Conservation (phyloP, 2,797 vertebrate genomes). For the Artibeus lituratus region DNA sequence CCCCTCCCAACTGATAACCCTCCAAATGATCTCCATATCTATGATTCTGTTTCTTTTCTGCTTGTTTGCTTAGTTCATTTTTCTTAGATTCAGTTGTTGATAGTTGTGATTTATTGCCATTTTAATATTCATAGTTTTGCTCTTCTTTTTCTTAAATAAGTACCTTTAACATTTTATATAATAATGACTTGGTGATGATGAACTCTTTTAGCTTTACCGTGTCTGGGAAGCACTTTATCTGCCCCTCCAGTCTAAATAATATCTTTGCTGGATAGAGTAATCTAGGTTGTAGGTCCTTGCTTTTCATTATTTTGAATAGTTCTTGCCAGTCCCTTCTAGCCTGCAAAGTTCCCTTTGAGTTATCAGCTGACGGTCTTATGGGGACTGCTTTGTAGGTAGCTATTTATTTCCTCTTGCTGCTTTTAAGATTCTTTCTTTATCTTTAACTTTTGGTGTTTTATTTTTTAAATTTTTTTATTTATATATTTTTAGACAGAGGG, state of each 20-base stretch:
- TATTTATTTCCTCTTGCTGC: background rate
- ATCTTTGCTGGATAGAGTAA: background rate
- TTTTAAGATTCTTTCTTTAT: background rate
- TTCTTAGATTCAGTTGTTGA: background rate
- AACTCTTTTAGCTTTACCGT: background rate
- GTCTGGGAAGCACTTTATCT: background rate
- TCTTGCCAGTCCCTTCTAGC: background rate
- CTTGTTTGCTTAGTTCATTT: background rate
- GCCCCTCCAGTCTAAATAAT: background rate
- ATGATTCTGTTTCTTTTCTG: background rate
- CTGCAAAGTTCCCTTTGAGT: background rate
- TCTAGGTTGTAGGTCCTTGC: background rate
- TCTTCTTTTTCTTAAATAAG: background rate
- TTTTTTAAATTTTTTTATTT: too few species aligned
- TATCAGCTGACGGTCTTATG: background rate
- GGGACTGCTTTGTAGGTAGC: background rate
- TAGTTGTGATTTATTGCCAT: background rate
- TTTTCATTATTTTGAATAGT: background rate
- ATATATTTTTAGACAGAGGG: too few species aligned
- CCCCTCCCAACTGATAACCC: background rate
- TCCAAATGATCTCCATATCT: background rate
- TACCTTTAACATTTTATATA: background rate
- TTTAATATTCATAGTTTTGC: background rate
- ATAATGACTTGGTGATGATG: background rate
- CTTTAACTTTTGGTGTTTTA: too few species aligned